Base-by-base conservation (phyloP, 2,113 vertebrate species). In the Piaya cayana region DNA sequence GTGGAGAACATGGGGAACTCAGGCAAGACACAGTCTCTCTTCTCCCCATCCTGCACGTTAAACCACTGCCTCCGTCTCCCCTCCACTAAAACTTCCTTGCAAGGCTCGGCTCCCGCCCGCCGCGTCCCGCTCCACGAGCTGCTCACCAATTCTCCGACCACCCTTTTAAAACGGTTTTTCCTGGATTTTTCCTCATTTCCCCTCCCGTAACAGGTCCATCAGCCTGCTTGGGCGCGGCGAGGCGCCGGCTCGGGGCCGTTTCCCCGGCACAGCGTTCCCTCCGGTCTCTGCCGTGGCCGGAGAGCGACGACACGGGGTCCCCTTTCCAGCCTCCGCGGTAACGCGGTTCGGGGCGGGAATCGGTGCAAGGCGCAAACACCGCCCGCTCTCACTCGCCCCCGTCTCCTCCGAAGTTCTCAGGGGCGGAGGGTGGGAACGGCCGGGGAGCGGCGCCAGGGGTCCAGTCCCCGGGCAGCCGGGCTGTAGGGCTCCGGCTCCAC, bases 51-150 rank as follows among this genome's bases (percentile, higher is more conserved):
- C 78, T 29, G 13, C 49, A 67, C 12, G 2, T 53, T 6, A 6
- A 82, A 39, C 32, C 32, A 9, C 18, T 6, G 18, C 34, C 59
- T 22, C 72, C 4, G 8, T 30, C 15, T n/a, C 3, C 42, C 12
- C 50, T 5, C 22, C 9, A 2, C 17, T 20, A 29, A 30, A 79
- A 42, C 53, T 60, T 47, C 39, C 32, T 42, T 36, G 52, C 29
- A 4, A 55, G 49, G 42, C 36, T 43, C 53, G 53, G 34, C 70
- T 42, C 36, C 23, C 1, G 2, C 12, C 79, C 7, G 6, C 47
- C 42, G 5, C 0, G 0, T 11, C 26, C 49, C 1, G 1, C 52
- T 69, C 39, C 2, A 1, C 39, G 50, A 78, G 42, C 50, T 15
- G 32, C 7, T 52, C 26, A 39, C 20, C 20, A 27, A 3, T 62